Base-by-base conservation (phyloP, 2,888 invertebrate genomes). In the Ennomos erosarius region DNA sequence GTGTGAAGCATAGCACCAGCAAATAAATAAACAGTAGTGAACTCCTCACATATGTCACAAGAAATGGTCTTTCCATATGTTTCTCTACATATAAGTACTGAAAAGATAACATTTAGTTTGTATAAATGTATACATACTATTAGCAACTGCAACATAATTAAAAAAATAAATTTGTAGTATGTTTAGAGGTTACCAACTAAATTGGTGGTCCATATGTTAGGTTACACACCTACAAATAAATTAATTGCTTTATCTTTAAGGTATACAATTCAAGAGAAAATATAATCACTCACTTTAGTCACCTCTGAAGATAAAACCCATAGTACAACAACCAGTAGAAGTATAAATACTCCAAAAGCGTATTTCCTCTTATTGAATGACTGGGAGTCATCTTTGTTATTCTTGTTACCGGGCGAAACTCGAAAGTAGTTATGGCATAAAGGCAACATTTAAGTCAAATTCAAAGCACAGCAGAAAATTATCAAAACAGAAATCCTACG, bases 271-370 rank as follows among this genome's bases (percentile, higher is more conserved):
- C 26, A 26, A 26, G 26, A 13, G 26, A 33, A 33, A 12, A 39
- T 50, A 39, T 8, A n/a, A 42, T 37, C 49, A 67, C 75, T 87
- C 92, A 99, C 99, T 95, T 98, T 97, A 62, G 98, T 98, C 62
- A 99, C 92, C 92, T 99, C 98, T 39, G 98, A 97, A 49, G 98
- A 99, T 53, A 97, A 95, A 53, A 99, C 99, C 99, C 99, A 99
- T 76, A 99, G 95, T 59, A 99, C 93, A 90, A 99, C 98, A 70
- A 99, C 99, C 75, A 99, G 90, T 69, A 99, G 87, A 65, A 99
- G 93, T 73, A 99, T 94, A 76, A 97, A 94, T 70, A 98, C 93
- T 75, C 99, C 99, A 75, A 98, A 93, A 63, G 97, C 92, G 73
- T 98, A 94, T 79, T 89, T 88, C 74, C 82, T 85, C 68, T 82